phyloP scores from a whole-genome alignment of 1,140 invertebrate species.

The Pinna nobilis region DNA sequence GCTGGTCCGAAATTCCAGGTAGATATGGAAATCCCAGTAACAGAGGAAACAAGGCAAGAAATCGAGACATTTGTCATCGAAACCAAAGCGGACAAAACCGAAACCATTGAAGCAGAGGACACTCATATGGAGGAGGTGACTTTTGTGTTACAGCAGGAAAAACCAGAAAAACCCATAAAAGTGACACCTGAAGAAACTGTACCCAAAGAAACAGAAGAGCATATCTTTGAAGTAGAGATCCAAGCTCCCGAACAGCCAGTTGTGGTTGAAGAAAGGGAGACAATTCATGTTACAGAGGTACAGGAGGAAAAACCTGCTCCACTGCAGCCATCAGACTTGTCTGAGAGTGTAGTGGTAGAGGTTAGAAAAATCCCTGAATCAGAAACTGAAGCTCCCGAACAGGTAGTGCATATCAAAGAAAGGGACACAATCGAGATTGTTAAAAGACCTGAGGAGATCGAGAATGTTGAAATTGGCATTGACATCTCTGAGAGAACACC shows the following conservation, averaged over 20 bases:
- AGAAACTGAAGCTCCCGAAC: constrained; percentile 44
- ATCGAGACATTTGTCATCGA: not conserved
- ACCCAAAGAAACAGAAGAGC: constrained; percentile 23
- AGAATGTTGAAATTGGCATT: constrained; percentile 24
- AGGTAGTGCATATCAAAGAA: constrained; percentile 33
- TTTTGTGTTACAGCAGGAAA: constrained; percentile 35
- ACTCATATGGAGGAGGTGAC: constrained; percentile 3
- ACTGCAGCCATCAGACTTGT: constrained; percentile 5
- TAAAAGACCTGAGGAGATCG: constrained; percentile 14
- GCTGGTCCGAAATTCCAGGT: constrained; percentile 10
- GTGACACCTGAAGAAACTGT: constrained; percentile 17
- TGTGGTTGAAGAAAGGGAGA: constrained; percentile 29
- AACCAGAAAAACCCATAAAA: constrained; percentile 19
- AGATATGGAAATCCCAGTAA: not conserved
- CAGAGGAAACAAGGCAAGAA: not conserved
- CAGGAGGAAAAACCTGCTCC: constrained; percentile 24
- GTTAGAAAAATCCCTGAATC: constrained; percentile 17
- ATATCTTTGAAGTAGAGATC: constrained; percentile 35
- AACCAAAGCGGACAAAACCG: not conserved
- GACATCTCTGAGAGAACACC: constrained; percentile 36
- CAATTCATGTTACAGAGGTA: constrained; percentile 31
- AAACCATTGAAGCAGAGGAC: not conserved
- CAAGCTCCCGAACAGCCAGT: constrained; percentile 21
- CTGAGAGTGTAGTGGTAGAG: not conserved
- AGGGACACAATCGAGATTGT: constrained; percentile 40